These are phyloP conservation scores for Luscinia luscinia DNA, from an alignment of 2,797 vertebrate genomes.

Conservation along the genomic window DNA sequence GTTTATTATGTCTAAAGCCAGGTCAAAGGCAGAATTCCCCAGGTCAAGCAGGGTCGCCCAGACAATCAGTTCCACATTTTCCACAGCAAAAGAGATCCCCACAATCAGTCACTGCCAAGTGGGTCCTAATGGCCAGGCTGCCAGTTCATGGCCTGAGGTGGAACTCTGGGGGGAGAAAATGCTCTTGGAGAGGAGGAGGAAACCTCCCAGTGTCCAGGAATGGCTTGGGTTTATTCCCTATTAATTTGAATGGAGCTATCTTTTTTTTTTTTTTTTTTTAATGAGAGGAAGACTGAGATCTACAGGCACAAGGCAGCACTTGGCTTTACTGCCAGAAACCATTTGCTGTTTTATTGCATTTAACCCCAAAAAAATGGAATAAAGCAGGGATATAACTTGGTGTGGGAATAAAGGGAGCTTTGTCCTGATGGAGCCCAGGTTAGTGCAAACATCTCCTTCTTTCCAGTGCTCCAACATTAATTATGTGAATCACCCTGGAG, in stretches of 20 bases:
- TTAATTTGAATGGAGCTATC: not conserved
- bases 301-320: not conserved
- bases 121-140: slow-evolving; percentile 65
- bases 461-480: not conserved
- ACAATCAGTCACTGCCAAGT: slow-evolving; percentile 77
- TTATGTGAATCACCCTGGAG: not conserved
- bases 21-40: slow-evolving; percentile 74
- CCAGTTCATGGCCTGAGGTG: slow-evolving; percentile 62
- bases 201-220: not conserved
- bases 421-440: not conserved
- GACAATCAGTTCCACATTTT: slow-evolving; percentile 73
- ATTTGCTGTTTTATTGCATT: not conserved
- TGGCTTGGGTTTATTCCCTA: not conserved
- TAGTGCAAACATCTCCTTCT: not conserved
- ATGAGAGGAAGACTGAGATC: not conserved
- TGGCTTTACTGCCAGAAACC: not conserved
- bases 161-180: not conserved
- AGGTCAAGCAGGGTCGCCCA: slow-evolving; percentile 69
- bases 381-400: not conserved
- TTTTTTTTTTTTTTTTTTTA: not conserved
- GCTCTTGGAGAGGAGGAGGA: not conserved
- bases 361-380: not conserved
- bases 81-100: not conserved
- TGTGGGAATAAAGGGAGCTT: not conserved
- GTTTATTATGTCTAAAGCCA: slow-evolving; percentile 77